These are phyloP conservation scores for Sphaeridia pumilis DNA, from an alignment of 2,888 invertebrate genomes.

Conservation along the genomic window DNA sequence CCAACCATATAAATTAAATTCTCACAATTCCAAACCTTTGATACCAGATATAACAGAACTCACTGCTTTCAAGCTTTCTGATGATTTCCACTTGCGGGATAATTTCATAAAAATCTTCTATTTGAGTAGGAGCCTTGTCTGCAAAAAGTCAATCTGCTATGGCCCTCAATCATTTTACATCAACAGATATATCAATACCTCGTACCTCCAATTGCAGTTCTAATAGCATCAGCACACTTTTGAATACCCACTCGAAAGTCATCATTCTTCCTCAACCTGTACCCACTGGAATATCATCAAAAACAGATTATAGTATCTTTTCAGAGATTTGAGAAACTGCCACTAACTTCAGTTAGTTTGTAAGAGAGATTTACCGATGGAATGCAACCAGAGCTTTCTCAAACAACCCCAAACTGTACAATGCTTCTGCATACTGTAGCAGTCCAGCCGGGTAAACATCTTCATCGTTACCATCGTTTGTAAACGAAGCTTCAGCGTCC, in stretches of 20 bases:
- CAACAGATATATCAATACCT: background rate
- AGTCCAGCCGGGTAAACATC: conserved; percentile 34
- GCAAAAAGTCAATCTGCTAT: background rate
- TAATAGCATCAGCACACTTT: conserved; percentile 86
- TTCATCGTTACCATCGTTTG: too few relatives aligned
- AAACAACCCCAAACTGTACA: conserved; percentile 84
- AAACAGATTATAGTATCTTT: background rate
- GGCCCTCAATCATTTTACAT: background rate
- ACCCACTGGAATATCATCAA: conserved; percentile 47
- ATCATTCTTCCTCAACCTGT: conserved; percentile 65
- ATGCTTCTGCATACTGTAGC: conserved; percentile 81
- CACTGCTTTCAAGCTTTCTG: conserved; percentile 19
- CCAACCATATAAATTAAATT: background rate
- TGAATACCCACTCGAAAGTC: conserved; percentile 64
- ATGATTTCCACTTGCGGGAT: conserved; percentile 29
- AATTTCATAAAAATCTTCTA: conserved; percentile 32
- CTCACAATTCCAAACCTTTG: background rate
- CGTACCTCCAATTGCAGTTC: conserved; percentile 65
- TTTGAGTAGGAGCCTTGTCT: conserved; percentile 32
- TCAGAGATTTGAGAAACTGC: background rate
- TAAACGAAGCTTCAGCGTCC: conserved; percentile 74
- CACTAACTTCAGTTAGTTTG: background rate
- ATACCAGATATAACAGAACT: background rate
- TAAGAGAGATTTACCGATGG: conserved; percentile 44
- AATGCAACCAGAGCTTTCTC: conserved; percentile 86